Evolutionary conservation across 2,797 vertebrate genomes (phyloP).

Genomic region (Meda fulgida): DNA sequence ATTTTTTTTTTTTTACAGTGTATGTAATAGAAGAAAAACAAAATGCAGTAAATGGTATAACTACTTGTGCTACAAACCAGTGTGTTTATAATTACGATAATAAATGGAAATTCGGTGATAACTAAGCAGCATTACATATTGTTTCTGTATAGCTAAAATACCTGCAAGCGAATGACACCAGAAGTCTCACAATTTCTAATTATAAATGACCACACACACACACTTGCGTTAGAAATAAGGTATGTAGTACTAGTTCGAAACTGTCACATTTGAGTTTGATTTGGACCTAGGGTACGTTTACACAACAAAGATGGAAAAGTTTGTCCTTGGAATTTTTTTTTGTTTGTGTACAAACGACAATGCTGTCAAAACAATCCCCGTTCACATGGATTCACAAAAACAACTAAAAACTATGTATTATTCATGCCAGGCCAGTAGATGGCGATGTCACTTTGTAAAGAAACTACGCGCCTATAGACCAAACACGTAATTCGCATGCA

Average conservation of each 20-base stretch:
- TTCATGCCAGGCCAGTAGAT: background rate
- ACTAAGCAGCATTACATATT: background rate
- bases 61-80: background rate
- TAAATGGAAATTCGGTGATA: background rate
- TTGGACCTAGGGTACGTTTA: background rate
- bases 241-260: background rate
- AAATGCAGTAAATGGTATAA: background rate
- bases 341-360: background rate
- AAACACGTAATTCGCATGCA: background rate
- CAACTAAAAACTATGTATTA: background rate
- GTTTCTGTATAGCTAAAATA: background rate
- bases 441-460: background rate
- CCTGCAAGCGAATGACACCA: background rate
- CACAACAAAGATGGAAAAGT: background rate
- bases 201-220: background rate
- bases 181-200: background rate
- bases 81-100: background rate
- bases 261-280: background rate
- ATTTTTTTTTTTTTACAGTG: no score
- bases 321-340: background rate
- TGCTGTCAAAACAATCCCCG: background rate
- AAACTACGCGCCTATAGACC: background rate
- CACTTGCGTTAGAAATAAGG: background rate
- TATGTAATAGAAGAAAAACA: background rate
- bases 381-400: background rate